A percentile compares a stretch with the other conserved stretches of the same genome.
Conservation (phyloP, 1,140 invertebrate species). For the Trichonephila inaurata region DNA sequence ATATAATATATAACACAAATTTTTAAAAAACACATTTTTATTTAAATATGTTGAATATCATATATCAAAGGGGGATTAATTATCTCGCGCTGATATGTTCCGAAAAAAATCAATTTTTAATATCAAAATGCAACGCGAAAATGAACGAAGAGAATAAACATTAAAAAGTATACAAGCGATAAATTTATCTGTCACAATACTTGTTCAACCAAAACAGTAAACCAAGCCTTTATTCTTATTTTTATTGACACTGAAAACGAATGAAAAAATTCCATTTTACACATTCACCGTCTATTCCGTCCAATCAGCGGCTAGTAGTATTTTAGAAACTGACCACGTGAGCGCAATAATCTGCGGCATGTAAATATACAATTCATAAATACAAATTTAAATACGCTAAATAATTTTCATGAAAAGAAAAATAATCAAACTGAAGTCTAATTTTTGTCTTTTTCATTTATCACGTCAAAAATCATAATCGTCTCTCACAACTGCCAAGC, state of each 20-base stretch:
- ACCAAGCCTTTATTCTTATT: background rate
- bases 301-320: constrained; percentile 70
- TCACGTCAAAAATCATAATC: background rate
- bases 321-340: constrained; percentile 60
- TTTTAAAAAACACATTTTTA: background rate
- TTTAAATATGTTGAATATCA: background rate
- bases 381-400: background rate
- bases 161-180: background rate
- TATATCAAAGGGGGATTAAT: no score
- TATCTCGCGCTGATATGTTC: no score
- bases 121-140: background rate
- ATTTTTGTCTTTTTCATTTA: background rate
- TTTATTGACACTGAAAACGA: constrained; percentile 44
- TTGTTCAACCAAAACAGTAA: background rate
- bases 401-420: background rate
- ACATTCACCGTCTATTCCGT: constrained; percentile 25
- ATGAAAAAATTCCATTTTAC: constrained; percentile 33
- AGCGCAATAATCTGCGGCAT: constrained; percentile 31
- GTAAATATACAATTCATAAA: constrained; percentile 36
- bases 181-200: background rate
- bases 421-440: background rate
- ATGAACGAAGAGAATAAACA: background rate
- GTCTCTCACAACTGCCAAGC: background rate
- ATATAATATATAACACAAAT: no score
- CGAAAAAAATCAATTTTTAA: background rate